Evolutionary conservation across 92 coral and sea anemone species (phyloP), one percentile per base, ranked within the genome.

Genomic region (Zoanthus solanderi): DNA sequence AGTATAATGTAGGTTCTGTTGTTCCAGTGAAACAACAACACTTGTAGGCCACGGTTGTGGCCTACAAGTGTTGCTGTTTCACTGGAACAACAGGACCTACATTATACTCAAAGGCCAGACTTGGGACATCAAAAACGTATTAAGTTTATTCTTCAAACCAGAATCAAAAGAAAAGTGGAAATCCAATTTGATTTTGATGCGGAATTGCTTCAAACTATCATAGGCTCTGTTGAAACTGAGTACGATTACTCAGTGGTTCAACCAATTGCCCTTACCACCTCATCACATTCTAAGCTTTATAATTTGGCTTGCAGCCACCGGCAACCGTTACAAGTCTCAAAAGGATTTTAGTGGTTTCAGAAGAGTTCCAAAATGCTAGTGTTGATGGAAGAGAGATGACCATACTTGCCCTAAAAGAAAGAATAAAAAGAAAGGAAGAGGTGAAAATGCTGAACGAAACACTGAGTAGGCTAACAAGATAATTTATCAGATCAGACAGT

Each of bases 151-250:
- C 60, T 81, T 65, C 67, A 87, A 46, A 68, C 69, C 73, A 11
- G 72, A 66, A 11, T 66, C 72, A 31, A 66, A 2, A 66, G 72
- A 66, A 66, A 29, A 30, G 34, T 66, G 11, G 34, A 66, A 29
- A 66, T 58, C 58, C 57, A 88, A 63, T 90, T 85, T 79, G 68
- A 90, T 37, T 79, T 90, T 31, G 78, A 89, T 71, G 90, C 87
- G 48, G 90, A 90, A 57, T 71, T 90, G 4, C 77, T 90, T 45
- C 87, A 86, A 17, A 32, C 78, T 16, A 79, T 90, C 30, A 82
- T 90, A 57, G 63, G 85, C 65, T 85, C 92, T 0, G 87, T 90
- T 86, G 89, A 90, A 69, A 85, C 90, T 9, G 92, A 90, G 74
- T 90, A 85, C 72, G 92, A 90, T 46, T 71, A 63, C 60, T 85